Conservation (phyloP, 2,113 vertebrate species). For the Erythrolamprus reginae region DNA sequence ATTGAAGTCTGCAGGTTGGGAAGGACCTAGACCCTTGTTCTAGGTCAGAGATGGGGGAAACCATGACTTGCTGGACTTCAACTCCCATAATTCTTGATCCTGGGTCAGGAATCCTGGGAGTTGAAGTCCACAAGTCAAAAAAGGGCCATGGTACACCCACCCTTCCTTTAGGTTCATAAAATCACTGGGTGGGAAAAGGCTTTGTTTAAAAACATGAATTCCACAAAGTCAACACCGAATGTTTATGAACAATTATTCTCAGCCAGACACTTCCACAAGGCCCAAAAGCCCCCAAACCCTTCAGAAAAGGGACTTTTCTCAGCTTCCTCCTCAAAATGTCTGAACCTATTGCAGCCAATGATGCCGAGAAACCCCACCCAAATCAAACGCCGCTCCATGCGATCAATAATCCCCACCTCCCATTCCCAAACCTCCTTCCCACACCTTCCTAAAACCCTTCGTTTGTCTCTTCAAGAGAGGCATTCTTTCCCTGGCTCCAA, state of each 20-base stretch:
- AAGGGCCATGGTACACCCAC: background rate
- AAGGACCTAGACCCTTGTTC: background rate
- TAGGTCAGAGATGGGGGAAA: no score
- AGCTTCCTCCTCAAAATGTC: background rate
- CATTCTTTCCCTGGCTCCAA: background rate
- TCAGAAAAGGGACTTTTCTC: background rate
- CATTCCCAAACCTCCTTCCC: background rate
- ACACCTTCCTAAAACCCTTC: background rate
- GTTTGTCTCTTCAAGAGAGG: background rate
- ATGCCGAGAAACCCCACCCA: background rate
- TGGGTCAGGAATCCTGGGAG: background rate
- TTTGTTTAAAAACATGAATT: background rate
- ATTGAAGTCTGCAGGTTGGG: background rate
- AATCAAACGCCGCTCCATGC: background rate
- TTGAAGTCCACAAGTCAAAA: background rate
- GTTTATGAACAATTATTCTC: background rate
- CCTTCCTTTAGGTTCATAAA: background rate
- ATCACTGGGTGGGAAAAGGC: no score
- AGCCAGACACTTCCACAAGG: background rate
- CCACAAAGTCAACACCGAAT: background rate
- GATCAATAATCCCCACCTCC: background rate
- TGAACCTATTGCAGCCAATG: background rate
- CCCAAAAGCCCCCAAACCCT: no score
- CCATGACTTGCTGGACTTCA: background rate
- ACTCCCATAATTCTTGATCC: background rate